Evolutionary conservation across 1,140 invertebrate genomes (phyloP).

Genomic region (Drosophila murphyi): DNA sequence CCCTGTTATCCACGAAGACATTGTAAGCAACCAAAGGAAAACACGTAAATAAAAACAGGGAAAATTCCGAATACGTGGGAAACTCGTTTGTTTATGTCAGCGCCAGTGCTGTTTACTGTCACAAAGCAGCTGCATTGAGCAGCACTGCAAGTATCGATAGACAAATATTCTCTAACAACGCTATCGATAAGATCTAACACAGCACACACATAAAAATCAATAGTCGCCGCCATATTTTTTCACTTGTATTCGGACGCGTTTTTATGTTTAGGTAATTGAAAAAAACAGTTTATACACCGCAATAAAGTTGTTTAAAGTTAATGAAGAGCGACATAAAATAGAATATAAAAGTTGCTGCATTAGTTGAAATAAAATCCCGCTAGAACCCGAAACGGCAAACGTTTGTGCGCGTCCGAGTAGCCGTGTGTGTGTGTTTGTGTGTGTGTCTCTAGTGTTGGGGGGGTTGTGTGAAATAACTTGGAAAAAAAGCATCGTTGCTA

Average conservation of each 20-base stretch:
- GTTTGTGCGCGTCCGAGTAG: constrained; percentile 46
- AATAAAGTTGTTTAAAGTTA: constrained; percentile 30
- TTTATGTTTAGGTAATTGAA: constrained; percentile 63
- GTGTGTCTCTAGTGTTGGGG: constrained; percentile 34
- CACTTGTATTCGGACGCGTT: constrained; percentile 65
- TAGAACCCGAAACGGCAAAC: constrained; percentile 27
- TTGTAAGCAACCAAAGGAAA: constrained; percentile 85
- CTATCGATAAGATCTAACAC: constrained; percentile 12
- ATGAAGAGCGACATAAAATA: not conserved
- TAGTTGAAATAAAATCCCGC: constrained; percentile 2
- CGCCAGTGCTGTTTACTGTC: constrained; percentile 3
- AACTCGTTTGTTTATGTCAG: constrained; percentile 43
- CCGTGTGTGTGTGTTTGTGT: constrained; percentile 25
- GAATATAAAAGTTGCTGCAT: constrained; percentile 2
- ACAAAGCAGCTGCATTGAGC: not conserved
- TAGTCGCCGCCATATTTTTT: constrained; percentile 81
- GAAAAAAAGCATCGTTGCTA: constrained; percentile 23
- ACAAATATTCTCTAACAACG: not conserved
- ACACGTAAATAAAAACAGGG: not conserved
- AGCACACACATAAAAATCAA: constrained; percentile 66
- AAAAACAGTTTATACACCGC: constrained; percentile 33
- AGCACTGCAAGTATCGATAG: constrained; percentile 26
- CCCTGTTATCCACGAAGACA: constrained; percentile 91
- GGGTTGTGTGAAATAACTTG: constrained; percentile 38
- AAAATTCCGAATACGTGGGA: constrained; percentile 40